These are phyloP conservation scores for Reticulitermes lucifugus DNA, from an alignment of 2,888 invertebrate species.

Conservation along the genomic window DNA sequence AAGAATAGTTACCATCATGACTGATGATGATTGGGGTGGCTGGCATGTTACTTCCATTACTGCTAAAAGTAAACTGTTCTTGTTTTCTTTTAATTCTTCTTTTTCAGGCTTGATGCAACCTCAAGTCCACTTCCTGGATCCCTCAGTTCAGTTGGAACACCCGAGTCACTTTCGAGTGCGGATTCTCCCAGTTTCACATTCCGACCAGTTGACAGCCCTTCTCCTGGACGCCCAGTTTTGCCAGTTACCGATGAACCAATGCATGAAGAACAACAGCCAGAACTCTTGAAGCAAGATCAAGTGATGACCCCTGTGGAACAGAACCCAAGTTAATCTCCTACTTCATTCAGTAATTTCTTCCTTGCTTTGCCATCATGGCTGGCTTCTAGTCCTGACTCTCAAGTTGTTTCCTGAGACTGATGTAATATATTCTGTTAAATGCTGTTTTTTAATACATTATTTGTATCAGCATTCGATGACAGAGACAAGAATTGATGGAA, in stretches of 20 bases:
- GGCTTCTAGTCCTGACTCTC: constrained; percentile 32
- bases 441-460: neutral
- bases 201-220: constrained; percentile 69
- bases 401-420: constrained; percentile 20
- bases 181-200: constrained; percentile 72
- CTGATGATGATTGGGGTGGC: too few species aligned
- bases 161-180: constrained; percentile 71
- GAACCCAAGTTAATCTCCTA: constrained; percentile 40
- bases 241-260: constrained; percentile 62
- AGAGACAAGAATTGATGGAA: neutral
- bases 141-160: constrained; percentile 70
- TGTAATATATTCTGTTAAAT: neutral
- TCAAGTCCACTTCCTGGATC: constrained; percentile 68
- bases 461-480: neutral
- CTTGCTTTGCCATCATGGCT: constrained; percentile 11
- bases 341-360: neutral
- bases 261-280: constrained; percentile 61
- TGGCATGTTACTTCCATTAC: too few species aligned
- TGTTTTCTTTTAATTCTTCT: too few species aligned
- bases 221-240: constrained; percentile 62
- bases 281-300: constrained; percentile 53
- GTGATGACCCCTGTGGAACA: constrained; percentile 42
- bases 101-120: constrained; percentile 53
- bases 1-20: too few species aligned
- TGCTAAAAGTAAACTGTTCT: too few species aligned